Conservation (phyloP, 2,797 vertebrate genomes). For the Cuculus canorus region DNA sequence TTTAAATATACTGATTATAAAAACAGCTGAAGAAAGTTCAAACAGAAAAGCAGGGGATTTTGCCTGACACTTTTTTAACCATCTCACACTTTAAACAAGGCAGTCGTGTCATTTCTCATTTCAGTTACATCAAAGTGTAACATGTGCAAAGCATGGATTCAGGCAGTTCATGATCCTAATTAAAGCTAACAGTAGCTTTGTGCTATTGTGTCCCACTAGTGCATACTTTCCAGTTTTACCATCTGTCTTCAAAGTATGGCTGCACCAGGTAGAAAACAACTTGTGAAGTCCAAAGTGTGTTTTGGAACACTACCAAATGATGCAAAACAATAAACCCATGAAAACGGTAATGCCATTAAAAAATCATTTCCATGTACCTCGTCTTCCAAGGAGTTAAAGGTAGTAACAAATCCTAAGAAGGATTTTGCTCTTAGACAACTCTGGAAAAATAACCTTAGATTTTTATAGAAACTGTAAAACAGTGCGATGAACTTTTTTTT, state of each 20-base stretch:
- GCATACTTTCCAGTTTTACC: neutral
- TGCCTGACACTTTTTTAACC: neutral
- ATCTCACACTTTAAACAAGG: neutral
- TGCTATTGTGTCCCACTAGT: neutral
- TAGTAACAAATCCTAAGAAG: neutral
- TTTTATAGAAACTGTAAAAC: neutral
- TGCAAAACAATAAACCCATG: neutral
- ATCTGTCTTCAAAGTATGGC: neutral
- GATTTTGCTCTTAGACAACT: neutral
- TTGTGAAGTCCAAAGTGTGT: neutral
- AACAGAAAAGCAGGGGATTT: neutral
- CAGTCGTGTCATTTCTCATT: neutral
- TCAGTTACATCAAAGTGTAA: neutral
- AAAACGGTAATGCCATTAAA: neutral
- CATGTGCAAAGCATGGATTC: neutral
- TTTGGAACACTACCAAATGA: neutral
- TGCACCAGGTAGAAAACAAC: neutral
- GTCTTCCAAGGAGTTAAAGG: slow-evolving; percentile 1
- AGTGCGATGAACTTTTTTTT: neutral
- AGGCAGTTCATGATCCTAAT: neutral
- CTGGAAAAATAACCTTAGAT: neutral
- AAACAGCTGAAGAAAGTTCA: neutral
- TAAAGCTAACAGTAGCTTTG: neutral
- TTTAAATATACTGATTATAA: slow-evolving; percentile 35
- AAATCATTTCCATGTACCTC: neutral